A percentile compares a stretch with the other conserved stretches of the same genome.
These are phyloP conservation scores for Athetis lepigone DNA, from an alignment of 2,888 invertebrate genomes.

Conservation along the genomic window DNA sequence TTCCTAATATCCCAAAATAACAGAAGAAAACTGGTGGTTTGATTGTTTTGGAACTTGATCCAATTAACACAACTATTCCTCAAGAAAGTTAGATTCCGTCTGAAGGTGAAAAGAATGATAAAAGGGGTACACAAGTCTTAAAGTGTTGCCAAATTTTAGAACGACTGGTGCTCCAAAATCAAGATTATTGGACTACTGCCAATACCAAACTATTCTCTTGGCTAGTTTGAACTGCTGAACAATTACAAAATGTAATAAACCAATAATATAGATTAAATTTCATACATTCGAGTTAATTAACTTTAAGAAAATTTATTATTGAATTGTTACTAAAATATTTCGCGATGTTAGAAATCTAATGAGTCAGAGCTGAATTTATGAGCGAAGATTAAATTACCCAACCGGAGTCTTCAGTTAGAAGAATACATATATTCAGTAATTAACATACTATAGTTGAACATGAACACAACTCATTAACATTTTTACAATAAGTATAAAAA, in stretches of 20 bases:
- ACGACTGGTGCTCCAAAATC: slow-evolving; percentile 76
- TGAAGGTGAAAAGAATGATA: slow-evolving; percentile 85
- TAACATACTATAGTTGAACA: slow-evolving; percentile 1
- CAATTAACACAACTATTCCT: slow-evolving; percentile 61
- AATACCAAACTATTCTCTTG: slow-evolving; percentile 62
- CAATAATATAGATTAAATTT: slow-evolving; percentile 8
- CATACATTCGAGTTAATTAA: background rate
- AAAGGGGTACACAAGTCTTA: slow-evolving; percentile 71
- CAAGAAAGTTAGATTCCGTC: slow-evolving; percentile 71
- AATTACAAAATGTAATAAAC: slow-evolving; percentile 48
- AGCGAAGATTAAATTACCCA: background rate
- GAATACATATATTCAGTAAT: too few relatives aligned
- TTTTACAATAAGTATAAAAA: slow-evolving; percentile 11
- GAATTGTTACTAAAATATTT: background rate
- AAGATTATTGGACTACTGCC: slow-evolving; percentile 82
- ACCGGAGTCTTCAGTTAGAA: too few relatives aligned
- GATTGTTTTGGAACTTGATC: slow-evolving; percentile 6
- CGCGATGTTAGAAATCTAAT: background rate
- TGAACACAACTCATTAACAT: slow-evolving; percentile 13
- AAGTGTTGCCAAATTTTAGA: slow-evolving; percentile 84
- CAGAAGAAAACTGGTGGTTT: slow-evolving; percentile 7
- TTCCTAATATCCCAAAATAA: slow-evolving; percentile 29
- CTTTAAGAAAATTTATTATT: background rate
- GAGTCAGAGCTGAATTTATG: background rate
- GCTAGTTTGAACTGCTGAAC: slow-evolving; percentile 49